A percentile compares a stretch with the other conserved stretches of the same genome.
phyloP scores from a whole-genome alignment of 2,888 invertebrate species.

The Axea sp. region DNA sequence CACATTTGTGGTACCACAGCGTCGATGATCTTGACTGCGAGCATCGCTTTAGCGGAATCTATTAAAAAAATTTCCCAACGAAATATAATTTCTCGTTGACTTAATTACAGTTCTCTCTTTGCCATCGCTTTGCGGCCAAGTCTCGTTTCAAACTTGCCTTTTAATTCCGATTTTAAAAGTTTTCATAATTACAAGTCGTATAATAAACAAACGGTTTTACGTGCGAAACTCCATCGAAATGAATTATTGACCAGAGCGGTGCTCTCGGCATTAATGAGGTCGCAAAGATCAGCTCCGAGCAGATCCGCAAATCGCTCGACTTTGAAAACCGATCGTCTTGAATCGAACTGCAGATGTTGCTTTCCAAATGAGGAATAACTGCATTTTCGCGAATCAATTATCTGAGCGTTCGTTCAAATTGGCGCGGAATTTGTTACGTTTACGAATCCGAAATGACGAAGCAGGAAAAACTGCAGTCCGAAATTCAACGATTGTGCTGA shows the following conservation, averaged over 20 bases:
- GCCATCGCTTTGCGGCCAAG: neutral
- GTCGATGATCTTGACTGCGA: neutral
- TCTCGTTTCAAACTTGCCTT: conserved; percentile 10
- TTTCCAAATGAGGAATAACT: neutral
- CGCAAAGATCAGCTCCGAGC: conserved; percentile 13
- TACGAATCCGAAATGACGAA: too few relatives aligned
- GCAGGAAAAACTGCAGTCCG: too few relatives aligned
- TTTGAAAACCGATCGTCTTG: neutral
- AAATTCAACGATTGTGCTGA: too few relatives aligned
- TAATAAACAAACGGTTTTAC: conserved; percentile 20
- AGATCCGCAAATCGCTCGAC: neutral
- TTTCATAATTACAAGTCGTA: conserved; percentile 17
- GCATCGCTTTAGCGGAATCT: conserved; percentile 8
- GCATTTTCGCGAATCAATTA: neutral
- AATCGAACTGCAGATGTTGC: neutral
- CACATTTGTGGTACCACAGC: neutral
- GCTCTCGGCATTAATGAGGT: conserved; percentile 10
- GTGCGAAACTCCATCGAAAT: conserved; percentile 1
- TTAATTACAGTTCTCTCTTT: neutral
- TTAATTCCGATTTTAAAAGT: conserved; percentile 13
- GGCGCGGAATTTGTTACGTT: too few relatives aligned
- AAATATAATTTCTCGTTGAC: neutral
- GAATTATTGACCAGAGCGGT: conserved; percentile 6
- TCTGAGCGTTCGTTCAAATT: too few relatives aligned
- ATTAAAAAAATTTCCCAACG: conserved; percentile 9